A percentile compares a stretch with the other conserved stretches of the same genome.
Conservation (phyloP, 2,888 invertebrate species). For the Rhopalosiphum nymphaeae region DNA sequence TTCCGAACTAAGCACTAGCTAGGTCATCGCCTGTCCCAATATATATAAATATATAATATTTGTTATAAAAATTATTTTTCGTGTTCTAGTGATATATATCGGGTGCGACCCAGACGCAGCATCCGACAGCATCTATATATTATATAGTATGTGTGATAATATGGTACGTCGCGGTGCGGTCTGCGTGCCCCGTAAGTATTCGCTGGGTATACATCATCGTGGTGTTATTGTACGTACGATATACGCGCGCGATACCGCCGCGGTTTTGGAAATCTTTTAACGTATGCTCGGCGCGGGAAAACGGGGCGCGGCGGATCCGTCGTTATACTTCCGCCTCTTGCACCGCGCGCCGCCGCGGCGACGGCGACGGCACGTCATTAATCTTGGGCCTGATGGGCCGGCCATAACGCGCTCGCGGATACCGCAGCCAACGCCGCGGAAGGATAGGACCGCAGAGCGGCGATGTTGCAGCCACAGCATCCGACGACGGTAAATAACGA, state of each 20-base stretch:
- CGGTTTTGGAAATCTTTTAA: slow-evolving; percentile 39
- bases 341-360: neutral
- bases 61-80: too few relatives aligned
- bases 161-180: too few relatives aligned
- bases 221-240: too few relatives aligned
- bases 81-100: too few relatives aligned
- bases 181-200: too few relatives aligned
- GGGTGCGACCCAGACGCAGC: too few relatives aligned
- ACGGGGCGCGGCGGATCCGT: slow-evolving; percentile 6
- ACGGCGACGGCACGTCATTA: slow-evolving; percentile 33
- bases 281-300: neutral
- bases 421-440: slow-evolving; percentile 14
- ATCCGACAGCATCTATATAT: too few relatives aligned
- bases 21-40: too few relatives aligned
- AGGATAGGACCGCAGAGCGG: slow-evolving; percentile 23
- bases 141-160: too few relatives aligned
- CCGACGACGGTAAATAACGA: slow-evolving; percentile 51
- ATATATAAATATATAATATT: too few relatives aligned
- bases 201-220: too few relatives aligned
- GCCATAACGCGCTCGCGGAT: slow-evolving; percentile 34
- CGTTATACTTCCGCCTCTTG: neutral
- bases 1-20: too few relatives aligned
- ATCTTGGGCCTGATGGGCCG: slow-evolving; percentile 54
- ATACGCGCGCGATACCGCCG: neutral
- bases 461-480: slow-evolving; percentile 1